Conservation (phyloP, 2,888 invertebrate species). For the Epistrophe eligans region DNA sequence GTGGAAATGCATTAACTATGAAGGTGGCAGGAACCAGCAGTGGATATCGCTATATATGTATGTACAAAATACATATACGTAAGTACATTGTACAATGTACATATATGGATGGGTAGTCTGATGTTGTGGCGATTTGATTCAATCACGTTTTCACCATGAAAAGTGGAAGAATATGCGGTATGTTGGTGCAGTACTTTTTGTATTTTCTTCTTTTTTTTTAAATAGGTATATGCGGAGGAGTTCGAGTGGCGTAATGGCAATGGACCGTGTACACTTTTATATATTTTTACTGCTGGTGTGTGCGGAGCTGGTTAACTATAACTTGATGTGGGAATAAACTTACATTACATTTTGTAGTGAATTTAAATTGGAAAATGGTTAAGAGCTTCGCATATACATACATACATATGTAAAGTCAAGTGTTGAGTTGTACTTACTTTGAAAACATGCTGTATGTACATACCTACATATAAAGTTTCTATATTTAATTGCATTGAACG, state of each 20-base stretch:
- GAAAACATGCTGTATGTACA: not conserved
- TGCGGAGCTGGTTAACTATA: constrained; percentile 39
- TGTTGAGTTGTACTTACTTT: constrained; percentile 19
- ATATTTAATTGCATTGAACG: constrained; percentile 14
- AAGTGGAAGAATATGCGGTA: constrained; percentile 37
- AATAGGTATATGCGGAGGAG: constrained; percentile 9
- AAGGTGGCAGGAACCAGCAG: constrained; percentile 64
- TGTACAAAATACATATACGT: too few relatives aligned
- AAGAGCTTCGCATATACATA: constrained; percentile 15
- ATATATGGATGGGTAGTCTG: constrained; percentile 30
- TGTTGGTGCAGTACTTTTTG: constrained; percentile 45
- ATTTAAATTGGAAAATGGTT: constrained; percentile 48
- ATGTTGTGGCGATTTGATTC: constrained; percentile 69
- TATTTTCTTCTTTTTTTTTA: not conserved
- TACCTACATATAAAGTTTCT: not conserved
- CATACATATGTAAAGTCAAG: not conserved
- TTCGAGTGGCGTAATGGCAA: constrained; percentile 46
- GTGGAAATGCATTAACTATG: constrained; percentile 74
- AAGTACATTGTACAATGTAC: not conserved
- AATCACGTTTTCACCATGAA: constrained; percentile 71
- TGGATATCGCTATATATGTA: constrained; percentile 10
- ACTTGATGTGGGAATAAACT: constrained; percentile 61
- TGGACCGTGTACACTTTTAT: constrained; percentile 43
- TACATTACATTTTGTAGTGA: constrained; percentile 42
- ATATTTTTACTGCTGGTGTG: constrained; percentile 23